Conservation (phyloP, 2,113 vertebrate species). For the Varanus salvator region DNA sequence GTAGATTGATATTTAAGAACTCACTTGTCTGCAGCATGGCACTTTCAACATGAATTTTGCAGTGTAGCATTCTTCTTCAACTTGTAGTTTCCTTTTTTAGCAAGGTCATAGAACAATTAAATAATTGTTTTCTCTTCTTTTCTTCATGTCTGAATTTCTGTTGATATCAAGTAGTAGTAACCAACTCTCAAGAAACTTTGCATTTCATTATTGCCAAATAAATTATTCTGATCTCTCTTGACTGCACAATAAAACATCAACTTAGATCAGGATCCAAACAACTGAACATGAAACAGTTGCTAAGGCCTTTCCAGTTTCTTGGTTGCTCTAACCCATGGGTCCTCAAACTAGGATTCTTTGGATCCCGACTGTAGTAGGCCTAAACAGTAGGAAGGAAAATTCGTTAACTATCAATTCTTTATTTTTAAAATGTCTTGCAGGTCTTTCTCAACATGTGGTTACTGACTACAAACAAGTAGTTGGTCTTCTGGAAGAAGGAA, state of each 20-base stretch:
- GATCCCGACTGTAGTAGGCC: not conserved
- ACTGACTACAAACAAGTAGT: conserved; percentile 92
- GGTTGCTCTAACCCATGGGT: not conserved
- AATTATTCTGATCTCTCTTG: not conserved
- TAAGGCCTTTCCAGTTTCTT: not conserved
- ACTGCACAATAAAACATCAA: not conserved
- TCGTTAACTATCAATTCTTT: conserved; percentile 28
- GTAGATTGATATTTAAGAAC: not conserved
- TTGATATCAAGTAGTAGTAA: not conserved
- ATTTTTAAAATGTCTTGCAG: conserved; percentile 76
- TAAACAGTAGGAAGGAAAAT: not conserved
- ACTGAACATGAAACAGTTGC: not conserved
- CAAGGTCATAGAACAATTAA: not conserved
- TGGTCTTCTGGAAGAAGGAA: conserved; percentile 91
- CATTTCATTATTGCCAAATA: not conserved
- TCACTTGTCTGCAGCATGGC: conserved; percentile 22
- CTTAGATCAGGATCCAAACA: not conserved
- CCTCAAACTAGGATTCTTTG: not conserved
- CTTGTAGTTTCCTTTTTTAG: accelerated
- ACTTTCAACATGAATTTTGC: conserved; percentile 43
- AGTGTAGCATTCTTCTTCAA: not conserved
- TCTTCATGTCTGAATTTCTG: not conserved
- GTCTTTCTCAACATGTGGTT: conserved; percentile 92
- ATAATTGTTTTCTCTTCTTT: not conserved
- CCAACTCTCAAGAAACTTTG: not conserved